phyloP scores from a whole-genome alignment of 2,888 invertebrate species.

The Neuroscelio doddi region DNA sequence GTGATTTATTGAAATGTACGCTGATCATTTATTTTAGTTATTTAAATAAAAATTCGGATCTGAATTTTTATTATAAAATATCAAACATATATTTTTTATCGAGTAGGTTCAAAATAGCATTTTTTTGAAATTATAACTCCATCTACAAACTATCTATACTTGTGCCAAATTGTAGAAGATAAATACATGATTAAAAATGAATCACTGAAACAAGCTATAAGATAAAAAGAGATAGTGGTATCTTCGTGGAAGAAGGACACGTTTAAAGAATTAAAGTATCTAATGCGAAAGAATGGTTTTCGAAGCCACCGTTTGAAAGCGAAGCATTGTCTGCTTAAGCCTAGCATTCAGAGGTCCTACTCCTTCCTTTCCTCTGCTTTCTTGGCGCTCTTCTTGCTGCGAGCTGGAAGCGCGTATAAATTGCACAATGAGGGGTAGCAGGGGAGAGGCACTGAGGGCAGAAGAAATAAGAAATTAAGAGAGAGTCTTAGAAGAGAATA shows the following conservation, averaged over 20 bases:
- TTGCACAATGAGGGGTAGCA: slow-evolving; percentile 57
- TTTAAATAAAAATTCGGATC: no score
- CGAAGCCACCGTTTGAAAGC: slow-evolving; percentile 66
- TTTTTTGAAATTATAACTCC: no score
- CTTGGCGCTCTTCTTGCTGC: slow-evolving; percentile 23
- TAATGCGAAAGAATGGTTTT: slow-evolving; percentile 68
- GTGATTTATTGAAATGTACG: no score
- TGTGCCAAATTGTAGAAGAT: slow-evolving; percentile 13
- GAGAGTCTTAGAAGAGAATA: slow-evolving; percentile 72
- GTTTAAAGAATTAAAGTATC: slow-evolving; percentile 71
- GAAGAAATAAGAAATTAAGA: slow-evolving; percentile 72
- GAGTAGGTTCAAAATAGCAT: no score
- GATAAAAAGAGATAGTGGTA: slow-evolving; percentile 16
- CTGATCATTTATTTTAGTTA: no score
- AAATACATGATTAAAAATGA: slow-evolving; percentile 26
- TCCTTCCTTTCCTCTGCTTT: slow-evolving; percentile 51
- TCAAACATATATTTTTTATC: no score
- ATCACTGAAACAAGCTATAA: slow-evolving; percentile 23
- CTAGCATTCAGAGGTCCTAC: slow-evolving; percentile 67
- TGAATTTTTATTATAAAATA: no score
- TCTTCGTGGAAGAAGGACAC: slow-evolving; percentile 48
- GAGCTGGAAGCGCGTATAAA: slow-evolving; percentile 62
- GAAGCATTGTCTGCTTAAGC: slow-evolving; percentile 71
- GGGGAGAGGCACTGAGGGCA: slow-evolving; percentile 58
- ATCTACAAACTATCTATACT: no score